These are phyloP conservation scores for Herpailurus yagouaroundi DNA, from an alignment of 2,113 vertebrate genomes.

Conservation along the genomic window DNA sequence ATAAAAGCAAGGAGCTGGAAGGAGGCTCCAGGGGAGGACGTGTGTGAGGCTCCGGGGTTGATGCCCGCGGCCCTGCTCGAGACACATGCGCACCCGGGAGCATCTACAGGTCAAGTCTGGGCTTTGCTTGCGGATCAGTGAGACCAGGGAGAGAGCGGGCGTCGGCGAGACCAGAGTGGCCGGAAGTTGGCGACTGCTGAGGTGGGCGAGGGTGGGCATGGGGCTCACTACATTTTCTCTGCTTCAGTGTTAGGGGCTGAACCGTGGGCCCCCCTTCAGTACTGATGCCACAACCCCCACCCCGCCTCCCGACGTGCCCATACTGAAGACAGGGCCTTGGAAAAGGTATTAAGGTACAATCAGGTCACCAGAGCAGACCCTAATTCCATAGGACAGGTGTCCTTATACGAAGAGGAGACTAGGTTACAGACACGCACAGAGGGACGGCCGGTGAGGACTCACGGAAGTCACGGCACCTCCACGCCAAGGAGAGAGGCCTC, in stretches of 20 bases:
- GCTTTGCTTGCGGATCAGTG: fast-evolving
- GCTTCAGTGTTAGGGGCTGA: neutral
- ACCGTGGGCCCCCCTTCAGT: neutral
- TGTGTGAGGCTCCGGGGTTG: neutral
- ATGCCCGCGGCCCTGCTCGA: too few relatives aligned
- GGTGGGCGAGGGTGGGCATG: fast-evolving
- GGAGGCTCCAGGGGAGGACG: neutral
- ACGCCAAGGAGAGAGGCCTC: neutral
- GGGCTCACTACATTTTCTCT: neutral
- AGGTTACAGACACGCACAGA: too few relatives aligned
- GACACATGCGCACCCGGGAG: fast-evolving
- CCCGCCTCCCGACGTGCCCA: neutral
- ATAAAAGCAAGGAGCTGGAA: neutral
- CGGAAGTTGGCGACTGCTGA: neutral
- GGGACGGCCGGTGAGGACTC: fast-evolving
- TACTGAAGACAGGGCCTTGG: neutral
- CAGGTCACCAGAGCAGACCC: neutral
- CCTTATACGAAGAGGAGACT: neutral
- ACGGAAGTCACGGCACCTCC: too few relatives aligned
- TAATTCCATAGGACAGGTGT: neutral
- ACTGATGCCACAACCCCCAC: neutral
- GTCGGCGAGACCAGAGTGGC: neutral
- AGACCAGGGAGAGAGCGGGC: fast-evolving
- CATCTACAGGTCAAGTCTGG: neutral
- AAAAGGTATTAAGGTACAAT: neutral